phyloP scores from a whole-genome alignment of 2,113 vertebrate genomes.

The Mormoops blainvillei region DNA sequence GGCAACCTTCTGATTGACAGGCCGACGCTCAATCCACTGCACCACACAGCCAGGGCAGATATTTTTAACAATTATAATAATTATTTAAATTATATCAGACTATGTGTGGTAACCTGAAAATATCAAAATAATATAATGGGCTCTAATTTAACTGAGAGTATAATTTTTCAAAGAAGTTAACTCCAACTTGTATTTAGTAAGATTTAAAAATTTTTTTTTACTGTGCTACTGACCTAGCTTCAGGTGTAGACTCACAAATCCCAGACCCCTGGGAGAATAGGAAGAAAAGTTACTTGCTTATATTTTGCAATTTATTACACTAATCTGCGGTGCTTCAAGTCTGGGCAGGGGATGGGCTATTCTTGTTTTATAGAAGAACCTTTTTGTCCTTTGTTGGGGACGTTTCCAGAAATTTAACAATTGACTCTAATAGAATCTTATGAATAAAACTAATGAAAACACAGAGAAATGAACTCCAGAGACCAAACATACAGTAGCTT shows the following conservation, averaged over 20 bases:
- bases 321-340: constrained; percentile 60
- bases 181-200: constrained; percentile 29
- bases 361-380: constrained; percentile 76
- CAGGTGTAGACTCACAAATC: constrained; percentile 25
- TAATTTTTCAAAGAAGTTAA: constrained; percentile 38
- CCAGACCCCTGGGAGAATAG: constrained; percentile 25
- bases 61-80: background rate
- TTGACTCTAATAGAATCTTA: constrained; percentile 64
- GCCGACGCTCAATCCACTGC: too few relatives aligned
- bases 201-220: background rate
- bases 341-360: constrained; percentile 60
- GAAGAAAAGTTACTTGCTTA: constrained; percentile 39
- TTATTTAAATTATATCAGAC: background rate
- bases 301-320: constrained; percentile 61
- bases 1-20: too few relatives aligned
- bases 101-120: background rate
- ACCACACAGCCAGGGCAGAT: background rate
- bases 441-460: constrained; percentile 63
- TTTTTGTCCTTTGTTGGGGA: constrained; percentile 75
- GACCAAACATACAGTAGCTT: constrained; percentile 49
- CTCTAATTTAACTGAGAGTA: constrained; percentile 8
- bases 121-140: background rate
- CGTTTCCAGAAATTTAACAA: constrained; percentile 69
- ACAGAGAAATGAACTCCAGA: constrained; percentile 67
- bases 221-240: constrained; percentile 63